phyloP scores from a whole-genome alignment of 2,797 vertebrate species.

The Smutsia temminckii region DNA sequence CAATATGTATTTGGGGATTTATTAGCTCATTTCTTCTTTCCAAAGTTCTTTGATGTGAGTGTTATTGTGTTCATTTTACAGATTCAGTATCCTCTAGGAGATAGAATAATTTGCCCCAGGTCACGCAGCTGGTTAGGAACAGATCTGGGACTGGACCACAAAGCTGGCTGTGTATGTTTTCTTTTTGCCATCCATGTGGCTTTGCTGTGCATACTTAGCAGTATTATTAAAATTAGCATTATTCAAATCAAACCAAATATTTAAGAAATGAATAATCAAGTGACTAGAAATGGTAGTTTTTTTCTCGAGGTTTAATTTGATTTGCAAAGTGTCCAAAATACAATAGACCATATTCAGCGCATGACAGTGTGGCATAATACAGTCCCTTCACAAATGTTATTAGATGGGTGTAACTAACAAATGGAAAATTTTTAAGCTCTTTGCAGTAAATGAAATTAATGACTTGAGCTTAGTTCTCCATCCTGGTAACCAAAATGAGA shows the following conservation, averaged over 20 bases:
- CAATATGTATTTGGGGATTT: accelerated
- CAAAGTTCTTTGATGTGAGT: background rate
- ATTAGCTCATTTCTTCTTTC: background rate
- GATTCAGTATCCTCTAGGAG: background rate
- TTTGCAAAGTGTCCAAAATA: background rate
- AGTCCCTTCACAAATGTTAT: background rate
- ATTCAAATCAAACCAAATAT: constrained; percentile 53
- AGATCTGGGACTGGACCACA: background rate
- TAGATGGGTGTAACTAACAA: background rate
- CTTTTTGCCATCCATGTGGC: background rate
- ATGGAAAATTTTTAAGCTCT: background rate
- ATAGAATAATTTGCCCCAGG: background rate
- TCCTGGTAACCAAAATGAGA: background rate
- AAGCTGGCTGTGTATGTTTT: background rate
- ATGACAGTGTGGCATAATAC: background rate
- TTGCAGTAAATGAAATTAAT: background rate
- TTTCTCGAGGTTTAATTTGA: constrained; percentile 35
- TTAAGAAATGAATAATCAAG: background rate
- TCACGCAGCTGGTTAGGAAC: background rate
- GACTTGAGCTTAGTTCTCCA: background rate
- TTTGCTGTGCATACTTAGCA: background rate
- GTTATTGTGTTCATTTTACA: background rate
- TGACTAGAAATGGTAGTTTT: background rate
- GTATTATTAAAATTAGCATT: constrained; percentile 45
- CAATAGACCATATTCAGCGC: background rate